phyloP scores from a whole-genome alignment of 2,113 vertebrate species.

The Copsychus sechellarum region DNA sequence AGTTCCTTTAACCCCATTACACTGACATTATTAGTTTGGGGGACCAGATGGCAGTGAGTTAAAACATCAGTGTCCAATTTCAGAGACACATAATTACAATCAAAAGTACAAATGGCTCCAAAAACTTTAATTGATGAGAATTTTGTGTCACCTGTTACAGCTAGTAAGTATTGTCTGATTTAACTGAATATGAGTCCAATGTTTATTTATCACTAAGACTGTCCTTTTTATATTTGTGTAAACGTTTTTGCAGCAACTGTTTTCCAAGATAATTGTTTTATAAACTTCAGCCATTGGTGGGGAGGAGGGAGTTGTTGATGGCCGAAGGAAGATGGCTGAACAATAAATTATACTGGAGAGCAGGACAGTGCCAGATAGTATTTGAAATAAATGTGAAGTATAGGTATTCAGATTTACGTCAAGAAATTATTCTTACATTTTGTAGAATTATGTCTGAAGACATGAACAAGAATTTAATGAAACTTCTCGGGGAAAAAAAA shows the following conservation, averaged over 20 bases:
- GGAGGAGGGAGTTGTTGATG: not conserved
- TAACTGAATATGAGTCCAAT: not conserved
- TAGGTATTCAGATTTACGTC: not conserved
- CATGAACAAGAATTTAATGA: not conserved
- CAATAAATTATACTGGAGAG: not conserved
- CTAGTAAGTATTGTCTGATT: not conserved
- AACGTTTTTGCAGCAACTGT: not conserved
- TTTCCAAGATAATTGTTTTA: not conserved
- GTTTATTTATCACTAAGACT: not conserved
- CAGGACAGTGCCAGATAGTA: not conserved
- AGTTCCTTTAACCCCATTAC: not conserved
- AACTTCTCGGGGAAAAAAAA: not conserved
- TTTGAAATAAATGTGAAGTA: conserved; percentile 1
- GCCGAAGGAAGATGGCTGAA: not conserved
- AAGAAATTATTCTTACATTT: not conserved
- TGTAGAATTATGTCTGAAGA: not conserved
- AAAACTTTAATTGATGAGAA: not conserved
- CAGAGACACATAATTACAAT: not conserved
- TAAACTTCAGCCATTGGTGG: not conserved
- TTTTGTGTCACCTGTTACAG: not conserved
- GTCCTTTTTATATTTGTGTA: not conserved
- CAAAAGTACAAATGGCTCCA: not conserved
- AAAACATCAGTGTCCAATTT: not conserved
- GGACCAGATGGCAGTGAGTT: not conserved
- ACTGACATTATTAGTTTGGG: not conserved